Base-by-base conservation (phyloP, 92 coral and sea anemone species). In the Hydrozoanthus gracilis region DNA sequence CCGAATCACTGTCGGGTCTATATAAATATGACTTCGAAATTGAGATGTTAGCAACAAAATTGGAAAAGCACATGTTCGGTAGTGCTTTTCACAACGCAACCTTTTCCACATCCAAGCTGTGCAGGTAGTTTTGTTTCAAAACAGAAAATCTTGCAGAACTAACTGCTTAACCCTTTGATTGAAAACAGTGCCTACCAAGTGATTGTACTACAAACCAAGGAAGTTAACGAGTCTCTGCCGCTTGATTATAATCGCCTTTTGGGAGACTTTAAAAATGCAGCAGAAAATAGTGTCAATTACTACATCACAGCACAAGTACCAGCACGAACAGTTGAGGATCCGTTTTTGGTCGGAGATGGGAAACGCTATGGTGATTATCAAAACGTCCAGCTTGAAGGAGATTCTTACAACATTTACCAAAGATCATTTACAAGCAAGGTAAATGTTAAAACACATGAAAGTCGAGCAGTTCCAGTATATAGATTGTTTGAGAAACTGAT, bases 321-420 rank as follows among this genome's bases (percentile, higher is more conserved):
- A 18, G 79, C 79, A 1, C 51, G 58, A 5, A 48, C 12, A 0
- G 15, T 74, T 12, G 35, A 49, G 20, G 5, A 14, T 5, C 0
- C 20, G 1, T 89, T 89, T 70, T 8, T 44, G 17, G 75, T 89
- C 8, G 92, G 92, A 17, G 88, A 89, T 44, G 82, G 73, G 9
- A 4, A 77, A 50, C 58, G 2, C 0, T 69, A 56, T 45, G 86
- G 68, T 15, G 77, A 15, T 9, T 89, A 84, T 18, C 27, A n/a
- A 4, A 89, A 89, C 48, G 56, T 52, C 55, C 54, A 79, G 50
- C 86, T 89, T 60, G 54, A 55, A 44, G 49, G n/a, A 6, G 51
- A 68, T 6, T 54, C 50, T 9, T 85, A 84, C 56, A 13, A 83
- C 10, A 67, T 89, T 44, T 75, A 55, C 70, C 88, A 91, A 68